Base-by-base conservation (phyloP, 1,140 invertebrate species). In the Sycophaga agraensis region DNA sequence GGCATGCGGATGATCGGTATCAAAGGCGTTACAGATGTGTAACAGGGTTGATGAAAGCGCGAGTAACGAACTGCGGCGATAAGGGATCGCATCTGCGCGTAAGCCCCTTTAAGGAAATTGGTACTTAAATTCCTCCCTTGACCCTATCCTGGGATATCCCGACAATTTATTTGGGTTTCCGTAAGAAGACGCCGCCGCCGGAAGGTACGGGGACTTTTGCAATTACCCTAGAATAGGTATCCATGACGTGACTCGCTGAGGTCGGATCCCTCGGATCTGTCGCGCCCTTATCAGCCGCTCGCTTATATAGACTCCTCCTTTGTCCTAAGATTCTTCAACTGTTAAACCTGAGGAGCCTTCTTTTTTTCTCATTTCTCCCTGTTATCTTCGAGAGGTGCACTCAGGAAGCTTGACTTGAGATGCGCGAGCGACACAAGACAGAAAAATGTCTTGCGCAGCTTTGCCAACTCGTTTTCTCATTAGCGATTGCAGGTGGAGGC, bases 91-190 rank as follows among this genome's bases (percentile, higher is more conserved):
- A 37, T 59, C 24, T 51, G 3, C n/a, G 31, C n/a, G 24, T 59
- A 46, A 60, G 50, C 31, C 34, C 22, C 4, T n/a, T 54, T 48
- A 46, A 54, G 50, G 50, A 61, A 61, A 61, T 55, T 46, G 50
- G 40, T 49, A 48, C 50, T 61, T 54, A 48, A 53, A 54, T 51
- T 54, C 34, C 40, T 54, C 28, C 50, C 42, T 54, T 45, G 40
- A 55, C 59, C 50, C 40, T 43, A 45, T 54, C 59, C 34, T 12
- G 11, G n/a, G 39, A 46, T 37, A 26, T 21, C 14, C 16, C 22
- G 28, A 24, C 31, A n/a, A 53, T 55, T 21, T 45, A 48, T 48
- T 31, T 11, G 22, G 28, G 14, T 17, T 45, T 31, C 8, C 17
- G 16, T 21, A 24, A 8, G 12, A n/a, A n/a, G n/a, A n/a, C n/a